Evolutionary conservation across 2,113 vertebrate species (phyloP), one percentile per base, ranked within the genome.

Genomic region (Albula goreensis): DNA sequence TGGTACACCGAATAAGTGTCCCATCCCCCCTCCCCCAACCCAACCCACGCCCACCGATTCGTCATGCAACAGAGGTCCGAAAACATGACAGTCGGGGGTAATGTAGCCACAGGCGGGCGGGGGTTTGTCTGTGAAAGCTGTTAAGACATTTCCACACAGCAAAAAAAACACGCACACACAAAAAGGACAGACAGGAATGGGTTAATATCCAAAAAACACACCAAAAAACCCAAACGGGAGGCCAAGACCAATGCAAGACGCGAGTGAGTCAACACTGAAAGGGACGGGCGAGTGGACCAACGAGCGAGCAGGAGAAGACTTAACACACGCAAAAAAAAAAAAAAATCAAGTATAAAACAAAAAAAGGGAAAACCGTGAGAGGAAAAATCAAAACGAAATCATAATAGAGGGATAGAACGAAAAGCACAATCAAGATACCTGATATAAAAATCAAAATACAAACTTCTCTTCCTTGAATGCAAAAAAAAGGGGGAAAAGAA

Each of bases 401-500:
- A 41, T 41, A 41, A 41, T 41, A 83, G 31, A 60, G 41, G 53
- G 22, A 77, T 9, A 13, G 50, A 22, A 49, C n/a, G 50, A 53
- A 74, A 52, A 52, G 50, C 88, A 85, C n/a, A 48, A 41, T 87
- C 83, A 94, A 86, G 96, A 96, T 96, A 96, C 96, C 95, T 96
- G 94, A 96, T 97, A 94, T 97, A 97, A 96, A 97, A 97, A 97
- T 97, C 97, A 96, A 97, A 97, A 96, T 97, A 97, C 93, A 97
- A 96, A 94, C 96, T 97, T 94, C 96, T 96, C 95, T 96, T 97
- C 96, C 96, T 97, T 96, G 97, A 95, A 94, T 94, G 96, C 96
- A 96, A 94, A 93, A 92, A 93, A 96, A 92, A 92, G 88, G 91
- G 87, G 93, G 88, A 86, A 89, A 88, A 90, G 86, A 87, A 77